A percentile compares a stretch with the other conserved stretches of the same genome.
phyloP scores from a whole-genome alignment of 2,113 vertebrate species.

The Polyodon spathula region DNA sequence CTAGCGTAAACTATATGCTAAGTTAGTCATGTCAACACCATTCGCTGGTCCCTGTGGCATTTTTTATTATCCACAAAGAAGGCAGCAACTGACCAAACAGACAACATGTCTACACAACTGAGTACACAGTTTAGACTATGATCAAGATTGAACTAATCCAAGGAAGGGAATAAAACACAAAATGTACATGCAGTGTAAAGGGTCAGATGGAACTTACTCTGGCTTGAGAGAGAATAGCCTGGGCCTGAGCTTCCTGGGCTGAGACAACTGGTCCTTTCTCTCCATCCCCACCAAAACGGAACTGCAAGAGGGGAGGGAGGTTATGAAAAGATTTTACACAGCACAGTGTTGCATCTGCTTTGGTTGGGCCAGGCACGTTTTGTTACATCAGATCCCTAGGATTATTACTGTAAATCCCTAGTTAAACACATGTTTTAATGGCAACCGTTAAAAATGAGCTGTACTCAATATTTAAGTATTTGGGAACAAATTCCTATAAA shows the following conservation, averaged over 20 bases:
- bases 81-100: slow-evolving; percentile 39
- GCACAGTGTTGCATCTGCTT: no score
- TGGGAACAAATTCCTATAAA: background rate
- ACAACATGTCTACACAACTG: slow-evolving; percentile 15
- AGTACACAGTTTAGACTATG: slow-evolving; percentile 38
- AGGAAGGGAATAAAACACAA: slow-evolving; percentile 14
- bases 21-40: background rate
- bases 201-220: slow-evolving; percentile 64
- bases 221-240: slow-evolving; percentile 94
- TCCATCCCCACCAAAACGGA: slow-evolving; percentile 85
- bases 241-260: slow-evolving; percentile 91
- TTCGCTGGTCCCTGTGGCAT: slow-evolving; percentile 31
- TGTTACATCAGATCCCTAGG: no score
- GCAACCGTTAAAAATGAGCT: no score
- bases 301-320: slow-evolving; percentile 50
- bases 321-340: background rate
- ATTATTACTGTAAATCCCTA: no score
- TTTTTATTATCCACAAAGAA: slow-evolving; percentile 40
- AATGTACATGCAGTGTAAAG: slow-evolving; percentile 17
- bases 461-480: background rate
- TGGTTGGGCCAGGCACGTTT: no score
- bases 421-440: no score
- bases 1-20: no score
- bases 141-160: slow-evolving; percentile 20
- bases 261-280: slow-evolving; percentile 89